phyloP scores from a whole-genome alignment of 2,888 invertebrate genomes.

The Gandaritis pyraliata region DNA sequence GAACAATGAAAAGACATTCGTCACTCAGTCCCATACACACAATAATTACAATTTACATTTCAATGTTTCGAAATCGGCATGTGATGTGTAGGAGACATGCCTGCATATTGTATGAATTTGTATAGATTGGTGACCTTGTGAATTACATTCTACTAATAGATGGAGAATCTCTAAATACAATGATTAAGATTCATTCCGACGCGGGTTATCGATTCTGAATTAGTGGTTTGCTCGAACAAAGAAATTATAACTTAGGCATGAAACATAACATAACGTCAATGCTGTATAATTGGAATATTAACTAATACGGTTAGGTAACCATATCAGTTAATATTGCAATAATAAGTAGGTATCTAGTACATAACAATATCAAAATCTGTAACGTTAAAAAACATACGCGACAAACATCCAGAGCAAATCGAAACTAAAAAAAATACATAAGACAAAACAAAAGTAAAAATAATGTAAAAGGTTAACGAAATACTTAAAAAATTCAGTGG shows the following conservation, averaged over 20 bases:
- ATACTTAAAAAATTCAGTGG: constrained; percentile 23
- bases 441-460: constrained; percentile 10
- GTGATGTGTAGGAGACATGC: constrained; percentile 69
- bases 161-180: constrained; percentile 38
- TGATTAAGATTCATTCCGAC: constrained; percentile 36
- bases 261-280: not conserved
- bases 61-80: constrained; percentile 58
- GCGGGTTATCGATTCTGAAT: constrained; percentile 17
- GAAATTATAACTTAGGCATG: constrained; percentile 1
- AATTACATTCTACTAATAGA: constrained; percentile 46
- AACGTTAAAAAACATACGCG: too few relatives aligned
- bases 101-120: not conserved
- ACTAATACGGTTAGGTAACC: too few relatives aligned
- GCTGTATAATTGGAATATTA: not conserved
- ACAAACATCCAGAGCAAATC: not conserved
- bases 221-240: constrained; percentile 7
- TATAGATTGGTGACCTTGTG: constrained; percentile 42
- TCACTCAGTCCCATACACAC: constrained; percentile 51
- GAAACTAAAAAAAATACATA: not conserved
- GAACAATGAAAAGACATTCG: constrained; percentile 44
- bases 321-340: too few relatives aligned
- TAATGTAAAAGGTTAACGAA: constrained; percentile 20
- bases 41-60: constrained; percentile 61
- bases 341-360: too few relatives aligned
- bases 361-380: too few relatives aligned